Evolutionary conservation across 2,888 invertebrate species (phyloP), one percentile per base, ranked within the genome.

Genomic region (Nemapogon koenigi): DNA sequence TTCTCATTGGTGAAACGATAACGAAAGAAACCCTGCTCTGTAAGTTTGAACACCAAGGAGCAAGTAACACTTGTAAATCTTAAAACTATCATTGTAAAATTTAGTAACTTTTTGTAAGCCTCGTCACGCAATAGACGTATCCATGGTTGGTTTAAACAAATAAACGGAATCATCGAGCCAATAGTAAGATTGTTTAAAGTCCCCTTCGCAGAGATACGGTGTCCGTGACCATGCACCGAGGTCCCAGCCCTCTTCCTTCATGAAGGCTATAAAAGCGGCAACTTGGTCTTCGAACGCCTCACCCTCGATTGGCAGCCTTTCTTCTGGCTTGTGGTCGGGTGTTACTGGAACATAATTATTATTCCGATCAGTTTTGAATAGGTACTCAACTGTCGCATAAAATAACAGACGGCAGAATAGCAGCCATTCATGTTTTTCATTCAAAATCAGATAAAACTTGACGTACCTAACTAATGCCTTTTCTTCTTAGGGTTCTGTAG

Each of bases 191-290:
- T 92, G 93, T 32, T 89, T 84, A 47, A 97, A 81, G 67, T 98
- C 97, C 1, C 98, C 98, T 70, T 99, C 97, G 69, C 97, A 98
- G 26, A 99, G 81, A 63, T 98, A 98, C 0, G 98, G 98, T 28
- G 96, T 86, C 52, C 93, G 85, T 8, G 93, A 87, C 93, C 97
- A 98, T 3, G 86, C 81, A 32, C 88, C 82, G 27, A 97, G 82
- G 40, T 84, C 81, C 62, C 93, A 92, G 3, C 90, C 90, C 43
- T 81, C 78, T 16, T 88, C 73, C 16, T 62, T 52, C 70, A 72
- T 76, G 50, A 68, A 72, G 16, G 67, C 59, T 35, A 89, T 82
- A 50, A 96, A 84, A 44, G 89, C 86, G 4, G 81, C 66, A 4
- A 90, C 87, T 66, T 98, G 97, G 40, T 90, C 85, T 58, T 92